Conservation (phyloP, 2,888 invertebrate genomes). For the Ochropleura plecta region DNA sequence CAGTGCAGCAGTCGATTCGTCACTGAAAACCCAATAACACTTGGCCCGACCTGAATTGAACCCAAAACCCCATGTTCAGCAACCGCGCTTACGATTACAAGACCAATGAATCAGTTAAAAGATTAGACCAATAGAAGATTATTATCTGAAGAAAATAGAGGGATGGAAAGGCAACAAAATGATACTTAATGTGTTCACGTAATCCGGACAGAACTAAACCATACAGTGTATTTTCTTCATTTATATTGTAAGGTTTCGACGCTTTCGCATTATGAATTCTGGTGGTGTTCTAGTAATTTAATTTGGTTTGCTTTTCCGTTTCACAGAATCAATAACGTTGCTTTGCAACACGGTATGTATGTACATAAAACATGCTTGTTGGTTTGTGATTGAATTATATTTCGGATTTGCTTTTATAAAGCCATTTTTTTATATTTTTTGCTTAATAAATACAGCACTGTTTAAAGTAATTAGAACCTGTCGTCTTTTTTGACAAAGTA, state of each 20-base stretch:
- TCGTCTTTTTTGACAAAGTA: no score
- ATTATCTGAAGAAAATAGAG: neutral
- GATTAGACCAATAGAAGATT: neutral
- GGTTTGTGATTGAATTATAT: neutral
- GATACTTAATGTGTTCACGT: no score
- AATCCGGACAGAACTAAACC: slow-evolving; percentile 1
- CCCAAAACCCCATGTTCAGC: no score
- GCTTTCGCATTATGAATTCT: slow-evolving; percentile 26
- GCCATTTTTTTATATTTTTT: no score
- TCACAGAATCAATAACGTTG: slow-evolving; percentile 12
- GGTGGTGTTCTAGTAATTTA: slow-evolving; percentile 27
- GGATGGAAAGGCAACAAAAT: neutral
- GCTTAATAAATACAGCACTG: no score
- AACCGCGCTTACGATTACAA: no score
- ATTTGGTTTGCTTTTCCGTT: slow-evolving; percentile 19
- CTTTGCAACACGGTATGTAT: neutral
- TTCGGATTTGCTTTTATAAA: no score
- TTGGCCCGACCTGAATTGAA: no score
- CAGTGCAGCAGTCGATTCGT: no score
- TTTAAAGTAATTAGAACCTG: no score
- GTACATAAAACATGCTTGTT: neutral
- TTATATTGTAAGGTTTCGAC: slow-evolving; percentile 33
- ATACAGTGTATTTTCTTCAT: slow-evolving; percentile 36
- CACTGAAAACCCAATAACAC: no score
- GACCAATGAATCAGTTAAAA: no score